phyloP scores from a whole-genome alignment of 2,797 vertebrate species.

The Myripristis murdjan region DNA sequence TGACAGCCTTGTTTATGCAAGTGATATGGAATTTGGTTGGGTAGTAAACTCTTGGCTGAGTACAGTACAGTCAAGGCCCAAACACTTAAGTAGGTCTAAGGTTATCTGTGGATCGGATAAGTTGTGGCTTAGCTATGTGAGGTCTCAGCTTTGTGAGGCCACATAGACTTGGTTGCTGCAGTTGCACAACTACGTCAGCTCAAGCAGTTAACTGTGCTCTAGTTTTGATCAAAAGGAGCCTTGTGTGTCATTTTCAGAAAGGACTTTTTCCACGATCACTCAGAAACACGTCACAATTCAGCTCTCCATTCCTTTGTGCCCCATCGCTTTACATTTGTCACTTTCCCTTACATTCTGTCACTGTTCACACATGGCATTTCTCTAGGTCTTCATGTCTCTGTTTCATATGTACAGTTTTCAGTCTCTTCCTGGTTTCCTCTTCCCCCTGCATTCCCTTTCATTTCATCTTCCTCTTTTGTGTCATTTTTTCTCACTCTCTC shows the following conservation, averaged over 20 bases:
- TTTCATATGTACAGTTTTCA: conserved; percentile 12
- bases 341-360: background rate
- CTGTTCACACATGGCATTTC: too few species aligned
- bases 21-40: conserved; percentile 15
- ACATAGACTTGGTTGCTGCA: background rate
- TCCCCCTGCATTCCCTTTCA: conserved; percentile 34
- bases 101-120: conserved; percentile 32
- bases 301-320: background rate
- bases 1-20: conserved; percentile 14
- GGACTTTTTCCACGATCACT: conserved; percentile 1
- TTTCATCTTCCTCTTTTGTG: conserved; percentile 51
- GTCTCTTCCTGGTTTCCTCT: conserved; percentile 35
- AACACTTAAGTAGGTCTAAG: conserved; percentile 40
- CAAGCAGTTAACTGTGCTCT: conserved; percentile 6
- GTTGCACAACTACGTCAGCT: conserved; percentile 1
- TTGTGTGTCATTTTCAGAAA: conserved; percentile 23
- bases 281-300: conserved; percentile 1
- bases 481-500: conserved; percentile 11
- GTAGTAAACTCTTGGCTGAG: conserved; percentile 12
- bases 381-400: background rate
- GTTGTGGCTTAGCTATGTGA: conserved; percentile 23
- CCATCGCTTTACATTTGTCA: conserved; percentile 11
- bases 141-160: conserved; percentile 16
- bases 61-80: background rate
- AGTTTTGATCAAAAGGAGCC: conserved; percentile 26